Evolutionary conservation across 2,797 vertebrate genomes (phyloP), one percentile per base, ranked within the genome.

Genomic region (Uromys caudimaculatus): DNA sequence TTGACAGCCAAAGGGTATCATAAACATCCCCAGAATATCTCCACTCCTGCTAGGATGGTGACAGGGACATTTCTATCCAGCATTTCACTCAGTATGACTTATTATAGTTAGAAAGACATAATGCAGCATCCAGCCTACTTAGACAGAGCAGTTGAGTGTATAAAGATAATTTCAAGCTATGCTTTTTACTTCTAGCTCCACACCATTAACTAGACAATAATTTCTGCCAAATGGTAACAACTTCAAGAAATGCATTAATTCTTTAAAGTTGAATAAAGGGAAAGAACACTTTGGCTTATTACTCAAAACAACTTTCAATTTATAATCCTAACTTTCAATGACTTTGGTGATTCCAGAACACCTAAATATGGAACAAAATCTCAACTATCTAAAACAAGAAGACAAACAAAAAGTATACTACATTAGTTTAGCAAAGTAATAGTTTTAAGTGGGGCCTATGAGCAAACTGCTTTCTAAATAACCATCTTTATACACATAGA

Each of bases 111-210:
- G 81, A 75, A 91, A 69, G 47, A 14, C 44, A 8, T 16, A 54
- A 4, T 62, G 90, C 78, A 91, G 52, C 2, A 6, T 56, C 78
- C 12, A 69, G 0, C 2, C 38, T 81, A 44, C 17, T 44, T 3
- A 35, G n/a, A 23, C 14, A 87, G 35, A 88, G 75, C 14, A 96
- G 35, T 19, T 44, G n/a, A 4, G 21, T n/a, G 27, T 76, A 69
- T 50, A 52, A 38, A 71, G 67, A 85, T 50, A 17, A 52, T 89
- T 93, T 96, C 41, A 35, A 58, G 44, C 35, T 64, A 27, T 11
- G 16, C n/a, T 79, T 97, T 93, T 12, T 73, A 67, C n/a, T 54
- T 69, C 71, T n/a, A 83, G 47, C 82, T 95, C 21, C 11, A 91
- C 9, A 52, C 21, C 35, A 54, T 71, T 92, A 89, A 92, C 32